Conservation (phyloP, 2,888 invertebrate species). For the Apamea crenata region DNA sequence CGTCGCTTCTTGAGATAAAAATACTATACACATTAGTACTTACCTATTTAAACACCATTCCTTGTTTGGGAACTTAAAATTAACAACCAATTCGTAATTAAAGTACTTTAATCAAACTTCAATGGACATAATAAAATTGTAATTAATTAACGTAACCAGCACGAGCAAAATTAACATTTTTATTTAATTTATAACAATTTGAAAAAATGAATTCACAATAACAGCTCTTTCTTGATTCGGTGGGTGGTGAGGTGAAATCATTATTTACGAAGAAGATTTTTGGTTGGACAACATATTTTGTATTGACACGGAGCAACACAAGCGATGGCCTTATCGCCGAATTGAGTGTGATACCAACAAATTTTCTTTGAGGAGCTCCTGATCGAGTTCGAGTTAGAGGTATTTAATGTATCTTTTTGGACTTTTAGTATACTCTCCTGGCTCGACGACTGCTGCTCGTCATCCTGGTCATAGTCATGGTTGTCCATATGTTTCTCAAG, state of each 20-base stretch:
- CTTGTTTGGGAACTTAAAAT: neutral
- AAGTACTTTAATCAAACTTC: constrained; percentile 10
- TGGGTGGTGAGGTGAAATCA: too few relatives aligned
- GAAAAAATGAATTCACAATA: neutral
- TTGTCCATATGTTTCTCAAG: constrained; percentile 25
- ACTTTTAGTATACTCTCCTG: neutral
- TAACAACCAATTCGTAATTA: constrained; percentile 4
- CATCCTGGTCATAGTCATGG: neutral
- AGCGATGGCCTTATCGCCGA: constrained; percentile 13
- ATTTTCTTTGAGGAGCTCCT: constrained; percentile 4
- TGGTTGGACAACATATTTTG: neutral
- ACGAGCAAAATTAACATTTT: neutral
- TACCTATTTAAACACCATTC: neutral
- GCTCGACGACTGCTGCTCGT: neutral
- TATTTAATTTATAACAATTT: neutral
- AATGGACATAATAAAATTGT: neutral
- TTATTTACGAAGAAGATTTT: neutral
- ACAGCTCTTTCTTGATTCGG: too few relatives aligned
- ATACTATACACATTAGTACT: neutral
- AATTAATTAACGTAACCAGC: neutral
- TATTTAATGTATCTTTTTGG: neutral
- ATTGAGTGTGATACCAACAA: constrained; percentile 41
- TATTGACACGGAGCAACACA: constrained; percentile 32
- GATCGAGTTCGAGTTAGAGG: neutral
- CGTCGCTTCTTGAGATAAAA: neutral